phyloP scores from a whole-genome alignment of 92 coral and sea anemone genomes.

The Palythoa caribaeorum region DNA sequence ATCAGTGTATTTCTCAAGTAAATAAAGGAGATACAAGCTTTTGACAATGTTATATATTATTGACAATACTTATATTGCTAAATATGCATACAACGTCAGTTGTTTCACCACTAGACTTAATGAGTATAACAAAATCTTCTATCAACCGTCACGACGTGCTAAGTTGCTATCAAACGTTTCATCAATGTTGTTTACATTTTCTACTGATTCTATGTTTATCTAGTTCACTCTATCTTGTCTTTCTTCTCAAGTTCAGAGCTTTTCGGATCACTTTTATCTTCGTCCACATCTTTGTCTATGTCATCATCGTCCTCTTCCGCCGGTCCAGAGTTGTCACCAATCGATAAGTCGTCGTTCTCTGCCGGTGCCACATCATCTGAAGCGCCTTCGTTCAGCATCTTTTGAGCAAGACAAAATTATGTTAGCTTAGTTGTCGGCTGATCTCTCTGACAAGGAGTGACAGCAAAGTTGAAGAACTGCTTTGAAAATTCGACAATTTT shows the following conservation, averaged over 20 bases:
- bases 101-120: too few relatives aligned
- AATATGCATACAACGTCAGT: too few relatives aligned
- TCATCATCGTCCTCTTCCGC: constrained; percentile 15
- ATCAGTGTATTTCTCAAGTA: too few relatives aligned
- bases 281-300: neutral
- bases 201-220: neutral
- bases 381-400: constrained; percentile 18
- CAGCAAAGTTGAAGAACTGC: too few relatives aligned
- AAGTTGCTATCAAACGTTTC: neutral
- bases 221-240: neutral
- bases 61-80: too few relatives aligned
- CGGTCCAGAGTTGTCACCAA: constrained; percentile 3
- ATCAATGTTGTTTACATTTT: neutral
- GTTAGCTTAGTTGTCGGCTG: too few relatives aligned
- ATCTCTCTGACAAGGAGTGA: too few relatives aligned
- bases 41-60: too few relatives aligned
- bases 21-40: too few relatives aligned
- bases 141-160: too few relatives aligned
- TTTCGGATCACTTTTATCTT: neutral
- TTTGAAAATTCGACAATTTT: too few relatives aligned
- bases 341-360: constrained; percentile 9
- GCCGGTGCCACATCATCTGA: constrained; percentile 1
- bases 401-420: neutral
- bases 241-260: neutral
- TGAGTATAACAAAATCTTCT: too few relatives aligned